Evolutionary conservation across 2,888 invertebrate genomes (phyloP), one percentile per base, ranked within the genome.

Genomic region (Coleophora deauratella): DNA sequence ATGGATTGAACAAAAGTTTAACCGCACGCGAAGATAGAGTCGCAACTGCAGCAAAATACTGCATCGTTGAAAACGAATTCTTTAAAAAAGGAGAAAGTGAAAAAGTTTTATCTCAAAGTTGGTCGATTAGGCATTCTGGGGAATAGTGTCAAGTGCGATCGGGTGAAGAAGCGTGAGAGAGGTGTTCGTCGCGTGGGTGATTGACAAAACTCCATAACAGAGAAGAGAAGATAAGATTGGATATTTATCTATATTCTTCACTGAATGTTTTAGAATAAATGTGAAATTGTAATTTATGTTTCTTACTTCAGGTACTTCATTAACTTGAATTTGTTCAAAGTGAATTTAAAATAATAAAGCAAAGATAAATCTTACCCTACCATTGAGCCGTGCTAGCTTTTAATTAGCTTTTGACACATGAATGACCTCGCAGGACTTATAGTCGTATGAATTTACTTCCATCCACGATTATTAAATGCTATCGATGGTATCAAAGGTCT

Each of bases 141-240:
- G 36, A 49, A 50, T 37, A 33, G 43, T 46, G 50, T 48, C 50
- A 51, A 54, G 51, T 46, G 46, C 41, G 37, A 39, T 41, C 37
- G 10, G 39, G 31, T 43, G 12, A 45, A 48, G 49, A 46, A 4
- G 40, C 38, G 49, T 50, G 48, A 47, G 51, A 50, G 39, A 40
- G 38, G 37, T 43, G 40, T 21, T 38, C 27, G 36, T 42, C 37
- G 47, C 44, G 50, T 55, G 51, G 47, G 51, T 47, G 55, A 44
- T 41, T 45, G 40, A 45, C 45, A 45, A 49, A 55, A 55, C 42
- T 47, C 43, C 35, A 40, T 46, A 43, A 51, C 48, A 49, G 47
- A 33, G 11, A 34, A 49, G 47, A 33, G 11, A 34, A 42, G 37
- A 45, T 45, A 40, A 46, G 40, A 44, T 41, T 32, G 43, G 43